Percentiles rank a stretch among this genome's conserved stretches.
Evolutionary conservation across 1,140 invertebrate genomes (phyloP).

Genomic region (Brachionus rotundiformis): DNA sequence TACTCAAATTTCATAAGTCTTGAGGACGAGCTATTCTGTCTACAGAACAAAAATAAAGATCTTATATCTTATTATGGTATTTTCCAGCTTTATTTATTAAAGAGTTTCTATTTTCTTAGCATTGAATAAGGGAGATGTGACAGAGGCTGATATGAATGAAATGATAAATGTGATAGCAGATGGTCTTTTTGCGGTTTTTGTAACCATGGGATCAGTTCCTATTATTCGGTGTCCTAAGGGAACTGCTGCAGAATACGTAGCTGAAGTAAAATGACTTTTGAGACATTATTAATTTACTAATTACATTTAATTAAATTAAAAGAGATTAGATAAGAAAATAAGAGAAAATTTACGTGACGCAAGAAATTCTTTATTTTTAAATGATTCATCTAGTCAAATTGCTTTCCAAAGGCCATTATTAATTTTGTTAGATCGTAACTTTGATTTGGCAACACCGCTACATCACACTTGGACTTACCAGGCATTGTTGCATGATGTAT

Average conservation of each 20-base stretch:
- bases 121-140: slow-evolving; percentile 89
- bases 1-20: slow-evolving; percentile 73
- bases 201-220: slow-evolving; percentile 87
- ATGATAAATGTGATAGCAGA: slow-evolving; percentile 94
- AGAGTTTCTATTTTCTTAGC: slow-evolving; percentile 66
- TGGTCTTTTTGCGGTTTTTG: slow-evolving; percentile 94
- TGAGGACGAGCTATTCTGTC: slow-evolving; percentile 94
- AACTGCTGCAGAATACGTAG: slow-evolving; percentile 97
- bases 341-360: slow-evolving; percentile 93
- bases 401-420: slow-evolving; percentile 90
- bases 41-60: slow-evolving; percentile 87
- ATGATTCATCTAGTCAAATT: slow-evolving; percentile 72
- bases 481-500: slow-evolving; percentile 89
- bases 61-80: slow-evolving; percentile 86
- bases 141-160: slow-evolving; percentile 90
- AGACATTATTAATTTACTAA: not conserved
- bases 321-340: slow-evolving; percentile 92
- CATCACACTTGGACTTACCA: slow-evolving; percentile 99
- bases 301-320: slow-evolving; percentile 33
- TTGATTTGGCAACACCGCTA: slow-evolving; percentile 93
- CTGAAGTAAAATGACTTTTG: slow-evolving; percentile 69
- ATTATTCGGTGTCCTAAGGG: slow-evolving; percentile 91
- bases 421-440: slow-evolving; percentile 87
- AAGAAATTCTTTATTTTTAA: slow-evolving; percentile 89
- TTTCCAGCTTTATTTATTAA: slow-evolving; percentile 51